Evolutionary conservation across 2,113 vertebrate species (phyloP).

Genomic region (Machaerirhynchus nigripectus): DNA sequence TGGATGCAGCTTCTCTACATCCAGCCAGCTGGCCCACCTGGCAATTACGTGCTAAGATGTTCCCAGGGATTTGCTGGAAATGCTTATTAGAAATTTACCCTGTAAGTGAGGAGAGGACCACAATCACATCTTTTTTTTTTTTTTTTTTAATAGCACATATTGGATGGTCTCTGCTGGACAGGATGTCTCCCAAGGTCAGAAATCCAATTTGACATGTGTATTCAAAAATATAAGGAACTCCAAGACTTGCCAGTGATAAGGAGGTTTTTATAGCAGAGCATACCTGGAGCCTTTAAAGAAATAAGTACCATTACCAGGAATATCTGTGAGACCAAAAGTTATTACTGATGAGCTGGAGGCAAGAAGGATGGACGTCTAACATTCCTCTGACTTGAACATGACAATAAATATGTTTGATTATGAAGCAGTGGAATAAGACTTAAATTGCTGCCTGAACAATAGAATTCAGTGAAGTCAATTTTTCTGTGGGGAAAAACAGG

Average conservation of each 20-base stretch:
- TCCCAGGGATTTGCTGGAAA: not conserved
- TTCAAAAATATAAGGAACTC: not conserved
- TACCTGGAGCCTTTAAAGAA: not conserved
- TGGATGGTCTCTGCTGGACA: not conserved
- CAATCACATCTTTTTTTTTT: too few relatives aligned
- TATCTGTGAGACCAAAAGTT: not conserved
- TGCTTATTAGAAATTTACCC: not conserved
- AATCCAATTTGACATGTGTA: not conserved
- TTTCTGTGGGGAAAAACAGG: not conserved
- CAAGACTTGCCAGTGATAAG: not conserved
- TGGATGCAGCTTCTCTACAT: not conserved
- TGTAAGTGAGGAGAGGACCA: not conserved
- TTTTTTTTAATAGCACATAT: not conserved
- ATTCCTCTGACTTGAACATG: not conserved
- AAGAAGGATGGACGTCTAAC: not conserved
- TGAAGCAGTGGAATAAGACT: not conserved
- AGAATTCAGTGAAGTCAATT: not conserved
- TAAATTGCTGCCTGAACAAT: not conserved
- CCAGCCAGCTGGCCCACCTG: constrained; percentile 4
- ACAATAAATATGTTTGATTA: not conserved
- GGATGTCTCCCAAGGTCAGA: not conserved
- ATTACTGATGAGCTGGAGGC: not conserved
- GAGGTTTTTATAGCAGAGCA: not conserved
- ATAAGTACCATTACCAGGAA: not conserved
- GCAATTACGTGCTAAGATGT: not conserved